A percentile compares a stretch with the other conserved stretches of the same genome.
Evolutionary conservation across 1,140 invertebrate species (phyloP).

Genomic region (Drosophila truncata): DNA sequence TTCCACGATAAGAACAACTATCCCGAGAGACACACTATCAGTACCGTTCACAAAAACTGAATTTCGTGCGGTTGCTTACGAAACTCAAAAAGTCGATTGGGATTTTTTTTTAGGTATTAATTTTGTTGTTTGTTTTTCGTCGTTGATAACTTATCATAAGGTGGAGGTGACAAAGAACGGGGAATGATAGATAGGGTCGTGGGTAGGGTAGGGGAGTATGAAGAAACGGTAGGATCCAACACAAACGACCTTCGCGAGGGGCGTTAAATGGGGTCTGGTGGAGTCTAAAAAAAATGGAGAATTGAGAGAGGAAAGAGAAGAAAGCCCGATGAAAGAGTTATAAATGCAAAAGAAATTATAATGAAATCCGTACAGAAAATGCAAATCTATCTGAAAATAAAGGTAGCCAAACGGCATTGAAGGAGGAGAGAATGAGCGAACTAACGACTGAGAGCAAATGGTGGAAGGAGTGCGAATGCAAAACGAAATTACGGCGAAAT

Average conservation of each 20-base stretch:
- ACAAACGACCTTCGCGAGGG: constrained; percentile 20
- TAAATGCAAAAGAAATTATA: constrained; percentile 18
- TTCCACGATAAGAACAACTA: constrained; percentile 21
- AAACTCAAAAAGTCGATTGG: constrained; percentile 30
- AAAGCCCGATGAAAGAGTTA: constrained; percentile 7
- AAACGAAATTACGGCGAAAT: constrained; percentile 8
- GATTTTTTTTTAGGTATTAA: constrained; percentile 35
- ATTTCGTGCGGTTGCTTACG: constrained; percentile 27
- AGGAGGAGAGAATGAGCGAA: constrained; percentile 1
- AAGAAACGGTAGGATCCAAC: constrained; percentile 14
- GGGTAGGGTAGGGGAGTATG: neutral
- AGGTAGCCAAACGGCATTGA: constrained; percentile 22
- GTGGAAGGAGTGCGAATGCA: constrained; percentile 33
- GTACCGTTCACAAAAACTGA: constrained; percentile 11
- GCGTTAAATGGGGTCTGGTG: neutral
- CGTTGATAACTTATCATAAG: constrained; percentile 18
- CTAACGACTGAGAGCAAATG: neutral
- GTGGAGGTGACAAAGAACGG: constrained; percentile 11
- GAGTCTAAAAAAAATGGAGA: neutral
- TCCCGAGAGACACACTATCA: constrained; percentile 14
- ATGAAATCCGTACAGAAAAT: constrained; percentile 23
- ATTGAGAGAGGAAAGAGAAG: neutral
- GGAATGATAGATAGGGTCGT: constrained; percentile 24
- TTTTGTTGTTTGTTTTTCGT: constrained; percentile 13
- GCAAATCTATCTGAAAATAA: constrained; percentile 25